phyloP scores from a whole-genome alignment of 2,888 invertebrate genomes.

The Cheilosia urbana region DNA sequence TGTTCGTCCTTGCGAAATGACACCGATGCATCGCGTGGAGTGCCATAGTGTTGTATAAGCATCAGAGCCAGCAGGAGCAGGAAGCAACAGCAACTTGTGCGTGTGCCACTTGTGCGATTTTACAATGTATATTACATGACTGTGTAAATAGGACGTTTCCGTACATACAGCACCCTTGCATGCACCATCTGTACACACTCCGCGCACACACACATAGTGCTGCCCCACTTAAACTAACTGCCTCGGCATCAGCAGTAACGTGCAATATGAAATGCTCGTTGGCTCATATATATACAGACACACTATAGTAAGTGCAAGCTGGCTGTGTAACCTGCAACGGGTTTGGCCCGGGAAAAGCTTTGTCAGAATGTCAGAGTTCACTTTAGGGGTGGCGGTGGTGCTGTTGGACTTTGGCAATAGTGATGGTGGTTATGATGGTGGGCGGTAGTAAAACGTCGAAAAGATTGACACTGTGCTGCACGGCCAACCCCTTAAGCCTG shows the following conservation, averaged over 20 bases:
- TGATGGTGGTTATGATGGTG: constrained; percentile 24
- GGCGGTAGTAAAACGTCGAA: constrained; percentile 54
- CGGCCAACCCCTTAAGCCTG: too few relatives aligned
- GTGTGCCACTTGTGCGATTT: constrained; percentile 69
- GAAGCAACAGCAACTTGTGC: constrained; percentile 48
- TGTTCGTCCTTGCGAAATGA: constrained; percentile 53
- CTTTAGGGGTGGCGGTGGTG: constrained; percentile 1
- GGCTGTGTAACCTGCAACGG: constrained; percentile 41
- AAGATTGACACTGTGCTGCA: constrained; percentile 4
- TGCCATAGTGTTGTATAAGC: not conserved
- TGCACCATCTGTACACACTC: not conserved
- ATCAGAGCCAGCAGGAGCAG: constrained; percentile 2
- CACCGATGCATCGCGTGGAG: constrained; percentile 40
- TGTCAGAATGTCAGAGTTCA: constrained; percentile 73
- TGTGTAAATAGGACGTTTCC: constrained; percentile 59
- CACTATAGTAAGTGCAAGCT: constrained; percentile 58
- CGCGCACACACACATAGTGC: constrained; percentile 38
- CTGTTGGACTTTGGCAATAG: too few relatives aligned
- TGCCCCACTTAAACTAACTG: constrained; percentile 67
- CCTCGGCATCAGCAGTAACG: constrained; percentile 52
- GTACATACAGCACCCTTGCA: not conserved
- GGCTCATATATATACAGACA: constrained; percentile 31
- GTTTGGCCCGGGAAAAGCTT: constrained; percentile 73
- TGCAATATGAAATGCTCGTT: constrained; percentile 55
- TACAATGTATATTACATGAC: constrained; percentile 60